These are phyloP conservation scores for Cremastinae sp. DNA, from an alignment of 2,888 invertebrate genomes.

Conservation along the genomic window DNA sequence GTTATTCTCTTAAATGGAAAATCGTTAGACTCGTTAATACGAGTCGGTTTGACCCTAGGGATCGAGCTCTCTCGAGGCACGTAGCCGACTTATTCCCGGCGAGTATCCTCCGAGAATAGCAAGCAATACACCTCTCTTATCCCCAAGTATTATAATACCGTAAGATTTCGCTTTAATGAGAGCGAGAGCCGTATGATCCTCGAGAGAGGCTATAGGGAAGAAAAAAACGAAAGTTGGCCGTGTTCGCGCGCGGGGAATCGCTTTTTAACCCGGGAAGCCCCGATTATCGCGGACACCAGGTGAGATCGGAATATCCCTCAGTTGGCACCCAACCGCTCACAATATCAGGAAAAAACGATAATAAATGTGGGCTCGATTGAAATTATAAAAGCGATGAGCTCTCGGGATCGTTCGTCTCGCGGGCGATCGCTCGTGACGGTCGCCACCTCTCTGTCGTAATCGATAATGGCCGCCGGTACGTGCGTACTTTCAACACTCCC, in stretches of 20 bases:
- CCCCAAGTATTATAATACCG: slow-evolving; percentile 45
- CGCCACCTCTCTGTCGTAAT: slow-evolving; percentile 67
- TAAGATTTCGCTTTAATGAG: slow-evolving; percentile 57
- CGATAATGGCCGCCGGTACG: slow-evolving; percentile 70
- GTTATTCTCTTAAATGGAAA: slow-evolving; percentile 22
- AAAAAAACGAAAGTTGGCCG: slow-evolving; percentile 27
- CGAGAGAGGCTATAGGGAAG: slow-evolving; percentile 54
- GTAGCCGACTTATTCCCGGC: slow-evolving; percentile 10
- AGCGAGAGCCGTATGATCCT: slow-evolving; percentile 49
- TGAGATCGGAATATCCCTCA: slow-evolving; percentile 25
- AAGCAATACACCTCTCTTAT: slow-evolving; percentile 22
- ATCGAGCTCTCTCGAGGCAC: slow-evolving; percentile 40
- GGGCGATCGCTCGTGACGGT: slow-evolving; percentile 71
- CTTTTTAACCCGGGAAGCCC: slow-evolving; percentile 34
- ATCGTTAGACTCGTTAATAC: slow-evolving; percentile 55
- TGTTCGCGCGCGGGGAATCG: slow-evolving; percentile 12
- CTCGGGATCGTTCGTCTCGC: slow-evolving; percentile 49
- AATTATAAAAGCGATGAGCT: slow-evolving; percentile 54
- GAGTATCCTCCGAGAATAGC: slow-evolving; percentile 20
- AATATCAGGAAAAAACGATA: neutral
- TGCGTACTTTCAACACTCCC: slow-evolving; percentile 33
- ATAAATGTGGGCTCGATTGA: slow-evolving; percentile 43
- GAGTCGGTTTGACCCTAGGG: slow-evolving; percentile 49
- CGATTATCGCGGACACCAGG: slow-evolving; percentile 27
- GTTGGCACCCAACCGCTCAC: slow-evolving; percentile 8